Conservation (phyloP, 1,140 invertebrate species). For the Lepidostoma basale region DNA sequence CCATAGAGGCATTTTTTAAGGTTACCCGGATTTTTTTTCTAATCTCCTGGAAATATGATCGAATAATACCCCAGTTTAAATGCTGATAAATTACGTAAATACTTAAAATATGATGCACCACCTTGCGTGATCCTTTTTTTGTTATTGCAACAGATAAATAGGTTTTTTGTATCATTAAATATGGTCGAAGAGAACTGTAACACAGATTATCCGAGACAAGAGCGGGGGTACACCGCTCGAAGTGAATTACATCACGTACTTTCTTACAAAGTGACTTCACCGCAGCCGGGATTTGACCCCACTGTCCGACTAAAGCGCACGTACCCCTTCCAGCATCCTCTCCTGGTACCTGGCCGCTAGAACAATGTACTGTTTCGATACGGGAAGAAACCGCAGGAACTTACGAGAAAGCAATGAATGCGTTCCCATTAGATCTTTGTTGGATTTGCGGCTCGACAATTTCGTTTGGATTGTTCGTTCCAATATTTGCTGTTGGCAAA, state of each 20-base stretch:
- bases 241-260: conserved; percentile 39
- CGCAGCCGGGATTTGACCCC: conserved; percentile 42
- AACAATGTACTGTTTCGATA: conserved; percentile 28
- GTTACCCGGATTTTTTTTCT: too few relatives aligned
- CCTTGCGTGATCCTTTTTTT: too few relatives aligned
- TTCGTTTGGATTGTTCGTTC: conserved; percentile 8
- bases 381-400: conserved; percentile 25
- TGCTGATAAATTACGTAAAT: too few relatives aligned
- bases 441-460: conserved; percentile 24
- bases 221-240: background rate
- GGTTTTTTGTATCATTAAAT: too few relatives aligned
- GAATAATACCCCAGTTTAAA: too few relatives aligned
- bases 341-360: conserved; percentile 25
- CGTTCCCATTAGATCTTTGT: conserved; percentile 31
- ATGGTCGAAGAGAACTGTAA: too few relatives aligned
- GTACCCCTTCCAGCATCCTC: conserved; percentile 18
- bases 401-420: conserved; percentile 23
- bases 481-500: conserved; percentile 32
- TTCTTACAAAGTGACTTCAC: conserved; percentile 24
- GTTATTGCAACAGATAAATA: too few relatives aligned
- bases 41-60: too few relatives aligned
- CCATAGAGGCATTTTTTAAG: too few relatives aligned
- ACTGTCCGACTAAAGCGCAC: conserved; percentile 13
- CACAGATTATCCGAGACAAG: background rate
- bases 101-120: too few relatives aligned